Percentiles rank a stretch among this genome's conserved stretches.
Evolutionary conservation across 2,888 invertebrate genomes (phyloP).

Genomic region (Nemoura dubitans): DNA sequence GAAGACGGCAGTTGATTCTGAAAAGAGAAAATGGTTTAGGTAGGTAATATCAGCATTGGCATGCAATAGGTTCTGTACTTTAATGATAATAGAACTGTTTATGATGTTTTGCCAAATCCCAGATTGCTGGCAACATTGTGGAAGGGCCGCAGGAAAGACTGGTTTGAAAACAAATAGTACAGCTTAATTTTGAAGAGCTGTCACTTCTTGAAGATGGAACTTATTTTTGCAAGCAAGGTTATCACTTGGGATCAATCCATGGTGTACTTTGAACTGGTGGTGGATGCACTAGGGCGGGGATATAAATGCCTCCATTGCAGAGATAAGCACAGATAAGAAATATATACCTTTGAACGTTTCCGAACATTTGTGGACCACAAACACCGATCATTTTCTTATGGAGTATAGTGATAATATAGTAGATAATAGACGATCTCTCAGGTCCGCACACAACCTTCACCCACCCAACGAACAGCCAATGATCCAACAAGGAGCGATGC

Average conservation of each 20-base stretch:
- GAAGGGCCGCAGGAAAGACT: conserved; percentile 24
- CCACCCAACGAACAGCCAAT: conserved; percentile 20
- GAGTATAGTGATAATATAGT: not conserved
- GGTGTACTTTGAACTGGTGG: not conserved
- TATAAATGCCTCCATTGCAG: not conserved
- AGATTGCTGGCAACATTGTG: too few relatives aligned
- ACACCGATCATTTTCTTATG: conserved; percentile 56
- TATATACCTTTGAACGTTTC: conserved; percentile 59
- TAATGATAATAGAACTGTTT: conserved; percentile 18
- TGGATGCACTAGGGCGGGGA: not conserved
- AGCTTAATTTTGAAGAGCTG: not conserved
- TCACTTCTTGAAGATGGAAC: conserved; percentile 41
- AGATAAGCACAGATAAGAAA: conserved; percentile 19
- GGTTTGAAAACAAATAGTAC: not conserved
- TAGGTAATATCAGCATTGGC: too few relatives aligned
- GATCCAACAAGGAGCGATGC: not conserved
- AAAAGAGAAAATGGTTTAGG: conserved; percentile 48
- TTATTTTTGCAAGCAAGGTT: conserved; percentile 32
- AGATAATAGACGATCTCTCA: not conserved
- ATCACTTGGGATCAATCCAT: not conserved
- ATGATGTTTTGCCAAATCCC: too few relatives aligned
- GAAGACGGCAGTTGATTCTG: conserved; percentile 52
- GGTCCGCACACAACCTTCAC: conserved; percentile 13
- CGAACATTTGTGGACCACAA: conserved; percentile 57
- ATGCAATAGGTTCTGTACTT: too few relatives aligned